Evolutionary conservation across 2,113 vertebrate species (phyloP).

Genomic region (Glaucidium brasilianum): DNA sequence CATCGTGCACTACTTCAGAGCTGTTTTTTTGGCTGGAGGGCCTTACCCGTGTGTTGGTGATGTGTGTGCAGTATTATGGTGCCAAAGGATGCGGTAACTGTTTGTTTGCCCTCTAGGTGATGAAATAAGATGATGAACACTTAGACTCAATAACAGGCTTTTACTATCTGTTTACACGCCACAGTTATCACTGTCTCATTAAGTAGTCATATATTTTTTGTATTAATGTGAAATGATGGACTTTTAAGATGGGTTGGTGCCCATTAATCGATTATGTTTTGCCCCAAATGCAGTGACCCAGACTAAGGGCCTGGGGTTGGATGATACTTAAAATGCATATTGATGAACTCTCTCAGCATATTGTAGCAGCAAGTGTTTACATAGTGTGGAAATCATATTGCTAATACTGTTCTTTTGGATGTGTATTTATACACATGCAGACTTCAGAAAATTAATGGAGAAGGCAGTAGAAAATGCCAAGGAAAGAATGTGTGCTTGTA

Average conservation of each 20-base stretch:
- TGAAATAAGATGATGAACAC: not conserved
- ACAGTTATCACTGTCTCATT: not conserved
- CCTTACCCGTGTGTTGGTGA: not conserved
- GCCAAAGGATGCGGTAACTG: not conserved
- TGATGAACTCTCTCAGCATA: not conserved
- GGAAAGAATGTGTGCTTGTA: fast-evolving
- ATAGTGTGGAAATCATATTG: not conserved
- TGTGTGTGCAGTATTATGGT: not conserved
- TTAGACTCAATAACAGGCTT: not conserved
- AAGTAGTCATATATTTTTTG: not conserved
- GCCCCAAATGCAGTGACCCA: not conserved
- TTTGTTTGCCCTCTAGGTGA: not conserved
- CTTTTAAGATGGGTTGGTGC: not conserved
- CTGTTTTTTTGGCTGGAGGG: not conserved
- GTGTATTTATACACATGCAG: fast-evolving
- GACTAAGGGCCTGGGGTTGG: not conserved
- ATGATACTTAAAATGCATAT: not conserved
- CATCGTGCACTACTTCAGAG: not conserved
- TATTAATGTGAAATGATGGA: not conserved
- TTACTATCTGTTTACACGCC: not conserved
- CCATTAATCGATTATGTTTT: not conserved
- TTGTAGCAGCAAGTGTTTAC: not conserved
- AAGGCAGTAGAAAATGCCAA: not conserved
- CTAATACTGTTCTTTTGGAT: not conserved
- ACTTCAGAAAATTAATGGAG: not conserved